Evolutionary conservation across 2,797 vertebrate genomes (phyloP).

Genomic region (Todus mexicanus): DNA sequence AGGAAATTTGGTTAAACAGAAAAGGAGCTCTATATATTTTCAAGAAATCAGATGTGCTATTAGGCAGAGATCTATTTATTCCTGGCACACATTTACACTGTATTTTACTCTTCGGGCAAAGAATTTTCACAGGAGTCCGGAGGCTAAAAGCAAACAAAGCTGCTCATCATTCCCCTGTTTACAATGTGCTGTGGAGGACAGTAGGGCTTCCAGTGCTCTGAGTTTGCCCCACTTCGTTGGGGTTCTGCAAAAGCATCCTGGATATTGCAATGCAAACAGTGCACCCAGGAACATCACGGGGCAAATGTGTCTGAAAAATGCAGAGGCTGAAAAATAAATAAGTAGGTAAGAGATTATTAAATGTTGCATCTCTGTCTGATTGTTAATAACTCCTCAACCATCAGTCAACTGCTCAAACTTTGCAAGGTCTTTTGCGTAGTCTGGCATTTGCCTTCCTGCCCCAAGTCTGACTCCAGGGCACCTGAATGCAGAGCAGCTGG

Average conservation of each 20-base stretch:
- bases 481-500: background rate
- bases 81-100: background rate
- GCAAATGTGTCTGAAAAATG: background rate
- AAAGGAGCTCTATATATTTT: background rate
- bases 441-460: background rate
- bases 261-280: background rate
- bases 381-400: background rate
- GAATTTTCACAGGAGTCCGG: background rate
- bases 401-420: background rate
- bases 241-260: background rate
- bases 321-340: background rate
- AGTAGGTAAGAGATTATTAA: background rate
- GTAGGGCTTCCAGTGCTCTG: background rate
- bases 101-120: background rate
- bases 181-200: background rate
- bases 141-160: background rate
- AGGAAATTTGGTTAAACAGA: background rate
- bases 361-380: background rate
- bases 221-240: background rate
- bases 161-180: background rate
- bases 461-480: background rate
- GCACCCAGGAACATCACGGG: background rate
- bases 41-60: background rate
- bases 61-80: background rate
- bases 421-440: background rate